These are phyloP conservation scores for Drosophila guanche DNA, from an alignment of 1,140 invertebrate genomes.

Conservation along the genomic window DNA sequence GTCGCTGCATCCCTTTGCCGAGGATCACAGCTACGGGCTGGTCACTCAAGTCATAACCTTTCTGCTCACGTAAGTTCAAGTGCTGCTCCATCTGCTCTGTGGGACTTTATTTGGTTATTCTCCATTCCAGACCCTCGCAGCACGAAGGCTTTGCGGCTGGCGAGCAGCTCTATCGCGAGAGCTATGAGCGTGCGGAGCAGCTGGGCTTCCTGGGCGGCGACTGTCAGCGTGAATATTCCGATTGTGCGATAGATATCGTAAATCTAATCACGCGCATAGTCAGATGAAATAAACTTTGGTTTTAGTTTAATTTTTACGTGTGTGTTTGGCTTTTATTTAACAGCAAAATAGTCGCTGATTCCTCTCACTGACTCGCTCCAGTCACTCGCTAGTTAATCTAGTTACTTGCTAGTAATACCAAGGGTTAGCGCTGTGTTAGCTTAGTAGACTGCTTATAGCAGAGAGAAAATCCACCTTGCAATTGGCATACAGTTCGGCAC, in stretches of 20 bases:
- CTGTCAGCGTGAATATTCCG: slow-evolving; percentile 64
- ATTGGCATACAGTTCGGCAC: slow-evolving; percentile 53
- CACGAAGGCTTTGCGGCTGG: slow-evolving; percentile 67
- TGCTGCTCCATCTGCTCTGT: neutral
- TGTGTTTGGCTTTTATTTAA: slow-evolving; percentile 8
- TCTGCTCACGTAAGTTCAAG: slow-evolving; percentile 70
- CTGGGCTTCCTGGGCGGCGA: slow-evolving; percentile 65
- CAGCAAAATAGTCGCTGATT: neutral
- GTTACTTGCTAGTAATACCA: too few species aligned
- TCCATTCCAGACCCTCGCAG: slow-evolving; percentile 62
- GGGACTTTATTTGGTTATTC: neutral
- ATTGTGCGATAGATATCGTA: slow-evolving; percentile 66
- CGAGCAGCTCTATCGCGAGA: slow-evolving; percentile 58
- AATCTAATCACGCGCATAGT: slow-evolving; percentile 61
- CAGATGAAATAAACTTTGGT: slow-evolving; percentile 61
- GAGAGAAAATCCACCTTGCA: slow-evolving; percentile 63
- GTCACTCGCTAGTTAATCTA: too few species aligned
- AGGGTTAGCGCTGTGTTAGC: slow-evolving; percentile 1
- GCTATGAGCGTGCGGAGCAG: slow-evolving; percentile 74
- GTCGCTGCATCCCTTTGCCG: slow-evolving; percentile 72
- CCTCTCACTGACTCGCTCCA: neutral
- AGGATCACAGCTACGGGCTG: slow-evolving; percentile 58
- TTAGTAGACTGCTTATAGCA: slow-evolving; percentile 57
- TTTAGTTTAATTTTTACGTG: neutral
- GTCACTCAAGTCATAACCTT: slow-evolving; percentile 66